Percentiles rank a stretch among this genome's conserved stretches.
Conservation (phyloP, 2,113 vertebrate species). For the Eretmochelys imbricata region DNA sequence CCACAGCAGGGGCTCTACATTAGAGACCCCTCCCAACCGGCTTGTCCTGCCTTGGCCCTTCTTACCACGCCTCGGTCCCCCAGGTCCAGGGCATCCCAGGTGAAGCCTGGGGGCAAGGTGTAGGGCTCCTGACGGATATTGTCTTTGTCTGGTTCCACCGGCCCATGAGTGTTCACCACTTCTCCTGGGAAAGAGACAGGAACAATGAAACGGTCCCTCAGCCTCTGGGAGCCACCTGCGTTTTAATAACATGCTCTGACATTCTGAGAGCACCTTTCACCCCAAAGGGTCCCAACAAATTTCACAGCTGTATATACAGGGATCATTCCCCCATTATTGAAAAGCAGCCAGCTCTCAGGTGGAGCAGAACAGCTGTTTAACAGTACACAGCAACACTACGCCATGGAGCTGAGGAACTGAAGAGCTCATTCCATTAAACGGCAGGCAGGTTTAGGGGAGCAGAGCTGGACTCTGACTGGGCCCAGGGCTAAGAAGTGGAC, state of each 20-base stretch:
- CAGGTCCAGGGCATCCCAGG: conserved; percentile 95
- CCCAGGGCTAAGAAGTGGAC: not conserved
- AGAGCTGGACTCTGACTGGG: not conserved
- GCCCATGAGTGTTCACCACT: conserved; percentile 95
- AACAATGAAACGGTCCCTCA: not conserved
- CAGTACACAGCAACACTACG: not conserved
- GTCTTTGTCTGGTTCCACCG: conserved; percentile 96
- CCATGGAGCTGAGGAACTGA: not conserved
- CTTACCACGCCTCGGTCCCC: conserved; percentile 93
- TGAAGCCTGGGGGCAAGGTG: conserved; percentile 94
- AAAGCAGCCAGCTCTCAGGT: fast-evolving
- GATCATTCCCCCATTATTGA: not conserved
- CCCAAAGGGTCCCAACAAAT: not conserved
- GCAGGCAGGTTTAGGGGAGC: fast-evolving
- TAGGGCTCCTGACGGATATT: conserved; percentile 95
- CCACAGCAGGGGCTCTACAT: fast-evolving
- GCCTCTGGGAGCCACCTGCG: not conserved
- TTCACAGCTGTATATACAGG: not conserved
- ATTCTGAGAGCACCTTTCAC: not conserved
- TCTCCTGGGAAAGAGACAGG: conserved; percentile 83
- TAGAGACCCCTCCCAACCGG: fast-evolving
- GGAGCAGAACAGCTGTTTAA: fast-evolving
- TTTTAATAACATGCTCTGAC: fast-evolving
- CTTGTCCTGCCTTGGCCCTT: not conserved
- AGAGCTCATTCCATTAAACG: fast-evolving